Evolutionary conservation across 2,888 invertebrate genomes (phyloP).

Genomic region (Troglohyphantes excavatus): DNA sequence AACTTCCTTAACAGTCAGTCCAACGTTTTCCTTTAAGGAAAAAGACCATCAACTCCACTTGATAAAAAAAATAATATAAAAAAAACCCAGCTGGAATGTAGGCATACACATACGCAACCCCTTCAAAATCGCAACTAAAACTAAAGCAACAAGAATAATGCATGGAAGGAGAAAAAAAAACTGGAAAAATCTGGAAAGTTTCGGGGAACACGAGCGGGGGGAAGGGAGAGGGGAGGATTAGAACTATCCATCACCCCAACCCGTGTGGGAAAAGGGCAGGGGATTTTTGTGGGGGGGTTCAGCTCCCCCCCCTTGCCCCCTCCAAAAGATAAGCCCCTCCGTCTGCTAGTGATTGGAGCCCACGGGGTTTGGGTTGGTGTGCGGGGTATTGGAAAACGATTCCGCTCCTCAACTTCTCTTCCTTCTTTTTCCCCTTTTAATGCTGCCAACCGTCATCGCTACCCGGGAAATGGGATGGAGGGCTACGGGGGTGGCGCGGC

Average conservation of each 20-base stretch:
- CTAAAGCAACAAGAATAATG: constrained; percentile 32
- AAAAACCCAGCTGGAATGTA: constrained; percentile 24
- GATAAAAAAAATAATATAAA: constrained; percentile 3
- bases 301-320: constrained; percentile 66
- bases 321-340: constrained; percentile 77
- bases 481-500: constrained; percentile 58
- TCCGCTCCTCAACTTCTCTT: constrained; percentile 77
- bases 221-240: constrained; percentile 70
- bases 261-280: constrained; percentile 77
- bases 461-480: constrained; percentile 74
- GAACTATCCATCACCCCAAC: constrained; percentile 78
- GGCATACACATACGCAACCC: constrained; percentile 12
- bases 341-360: constrained; percentile 79
- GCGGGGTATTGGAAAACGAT: constrained; percentile 79
- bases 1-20: no score
- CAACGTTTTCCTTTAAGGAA: not conserved
- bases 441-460: constrained; percentile 78
- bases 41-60: constrained; percentile 10
- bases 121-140: constrained; percentile 18
- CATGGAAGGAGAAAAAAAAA: constrained; percentile 7
- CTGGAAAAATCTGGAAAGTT: constrained; percentile 61
- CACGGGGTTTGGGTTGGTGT: constrained; percentile 51
- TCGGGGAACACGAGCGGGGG: constrained; percentile 48
- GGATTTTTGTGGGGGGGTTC: constrained; percentile 60
- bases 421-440: constrained; percentile 75